Percentiles rank a stretch among this genome's conserved stretches.
These are phyloP conservation scores for Cetoscarus ocellatus DNA, from an alignment of 2,797 vertebrate genomes.

Conservation along the genomic window DNA sequence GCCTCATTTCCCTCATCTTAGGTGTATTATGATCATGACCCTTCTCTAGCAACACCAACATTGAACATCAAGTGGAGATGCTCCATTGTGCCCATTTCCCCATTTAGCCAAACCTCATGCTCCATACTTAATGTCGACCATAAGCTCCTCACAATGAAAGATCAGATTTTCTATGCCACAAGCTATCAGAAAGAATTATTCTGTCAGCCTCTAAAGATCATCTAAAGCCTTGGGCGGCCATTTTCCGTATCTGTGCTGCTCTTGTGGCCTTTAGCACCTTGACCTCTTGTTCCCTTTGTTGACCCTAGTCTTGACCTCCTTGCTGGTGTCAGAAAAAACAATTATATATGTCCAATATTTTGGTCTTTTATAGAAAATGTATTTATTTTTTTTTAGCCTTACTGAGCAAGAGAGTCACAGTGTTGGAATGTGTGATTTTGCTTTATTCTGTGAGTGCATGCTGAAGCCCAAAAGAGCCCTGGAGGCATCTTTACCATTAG, in stretches of 20 bases:
- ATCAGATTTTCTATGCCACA: neutral
- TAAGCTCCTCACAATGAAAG: neutral
- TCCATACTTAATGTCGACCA: neutral
- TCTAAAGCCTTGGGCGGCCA: constrained; percentile 7
- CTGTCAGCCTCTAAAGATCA: constrained; percentile 1
- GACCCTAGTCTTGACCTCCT: neutral
- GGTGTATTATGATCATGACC: too few species aligned
- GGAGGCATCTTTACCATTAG: constrained; percentile 13
- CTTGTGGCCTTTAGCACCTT: neutral
- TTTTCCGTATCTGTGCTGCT: constrained; percentile 7
- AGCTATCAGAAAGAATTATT: neutral
- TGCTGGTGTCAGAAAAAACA: neutral
- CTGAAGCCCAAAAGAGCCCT: neutral
- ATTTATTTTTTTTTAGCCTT: neutral
- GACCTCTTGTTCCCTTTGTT: neutral
- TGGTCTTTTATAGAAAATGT: neutral
- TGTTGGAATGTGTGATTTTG: too few species aligned
- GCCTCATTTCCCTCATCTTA: too few species aligned
- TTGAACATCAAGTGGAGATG: neutral
- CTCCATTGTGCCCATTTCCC: neutral
- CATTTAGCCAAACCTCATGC: neutral
- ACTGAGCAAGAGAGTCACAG: too few species aligned
- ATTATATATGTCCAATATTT: neutral
- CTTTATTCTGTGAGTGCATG: neutral
- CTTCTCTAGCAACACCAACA: neutral